These are phyloP conservation scores for Agrochola lychnidis DNA, from an alignment of 2,888 invertebrate species.

Conservation along the genomic window DNA sequence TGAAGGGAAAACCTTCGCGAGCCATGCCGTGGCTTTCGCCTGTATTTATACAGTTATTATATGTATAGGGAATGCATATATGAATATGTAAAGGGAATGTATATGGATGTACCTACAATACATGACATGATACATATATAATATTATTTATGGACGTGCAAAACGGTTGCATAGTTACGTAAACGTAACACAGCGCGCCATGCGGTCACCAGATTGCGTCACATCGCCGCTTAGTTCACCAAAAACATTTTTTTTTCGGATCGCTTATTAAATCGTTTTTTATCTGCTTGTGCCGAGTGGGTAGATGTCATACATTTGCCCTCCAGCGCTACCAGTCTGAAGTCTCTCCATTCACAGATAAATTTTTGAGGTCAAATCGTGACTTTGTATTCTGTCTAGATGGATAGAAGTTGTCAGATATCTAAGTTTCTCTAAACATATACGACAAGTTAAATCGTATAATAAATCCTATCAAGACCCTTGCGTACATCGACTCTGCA, in stretches of 20 bases:
- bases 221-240: slow-evolving; percentile 75
- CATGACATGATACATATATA: background rate
- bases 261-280: slow-evolving; percentile 53
- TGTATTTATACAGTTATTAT: background rate
- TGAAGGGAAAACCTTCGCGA: slow-evolving; percentile 20
- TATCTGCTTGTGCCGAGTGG: slow-evolving; percentile 45
- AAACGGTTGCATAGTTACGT: slow-evolving; percentile 71
- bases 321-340: slow-evolving; percentile 31
- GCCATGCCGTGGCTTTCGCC: slow-evolving; percentile 1
- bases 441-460: slow-evolving; percentile 12
- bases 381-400: slow-evolving; percentile 20
- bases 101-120: slow-evolving; percentile 1
- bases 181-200: slow-evolving; percentile 73
- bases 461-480: slow-evolving; percentile 29
- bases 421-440: slow-evolving; percentile 15
- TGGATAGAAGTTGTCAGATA: slow-evolving; percentile 22
- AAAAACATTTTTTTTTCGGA: slow-evolving; percentile 72
- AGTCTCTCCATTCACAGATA: slow-evolving; percentile 55
- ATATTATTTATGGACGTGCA: slow-evolving; percentile 6
- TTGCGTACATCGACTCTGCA: slow-evolving; percentile 27
- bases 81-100: slow-evolving; percentile 7
- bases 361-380: slow-evolving; percentile 41
- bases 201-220: slow-evolving; percentile 74
- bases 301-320: slow-evolving; percentile 48
- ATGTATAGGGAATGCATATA: background rate